These are phyloP conservation scores for Streptopelia turtur DNA, from an alignment of 2,797 vertebrate species.

Conservation along the genomic window DNA sequence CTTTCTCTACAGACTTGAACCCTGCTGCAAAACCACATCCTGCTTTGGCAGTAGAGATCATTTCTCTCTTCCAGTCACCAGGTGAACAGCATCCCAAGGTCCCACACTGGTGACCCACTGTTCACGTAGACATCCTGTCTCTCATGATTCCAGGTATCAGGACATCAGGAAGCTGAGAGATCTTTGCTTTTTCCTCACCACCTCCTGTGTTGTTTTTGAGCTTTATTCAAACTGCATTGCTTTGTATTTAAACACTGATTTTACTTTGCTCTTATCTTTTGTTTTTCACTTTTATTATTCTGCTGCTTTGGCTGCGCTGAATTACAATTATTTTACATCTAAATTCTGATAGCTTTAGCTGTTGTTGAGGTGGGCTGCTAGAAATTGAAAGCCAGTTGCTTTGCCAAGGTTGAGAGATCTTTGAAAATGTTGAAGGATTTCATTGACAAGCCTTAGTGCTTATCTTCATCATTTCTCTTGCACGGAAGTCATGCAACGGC, in stretches of 20 bases:
- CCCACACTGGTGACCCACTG: not conserved
- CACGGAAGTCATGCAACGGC: not conserved
- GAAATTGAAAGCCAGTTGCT: slow-evolving; percentile 12
- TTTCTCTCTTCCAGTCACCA: not conserved
- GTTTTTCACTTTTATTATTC: slow-evolving; percentile 1
- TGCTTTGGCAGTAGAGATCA: not conserved
- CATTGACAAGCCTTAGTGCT: not conserved
- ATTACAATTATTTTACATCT: not conserved
- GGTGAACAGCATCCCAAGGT: not conserved
- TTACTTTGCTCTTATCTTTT: not conserved
- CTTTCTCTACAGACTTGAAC: rapidly evolving
- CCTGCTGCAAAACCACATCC: not conserved
- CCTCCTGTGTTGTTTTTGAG: not conserved
- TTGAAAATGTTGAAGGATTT: slow-evolving; percentile 17
- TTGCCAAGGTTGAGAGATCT: slow-evolving; percentile 11
- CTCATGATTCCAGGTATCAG: not conserved
- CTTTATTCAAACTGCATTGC: not conserved
- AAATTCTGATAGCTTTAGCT: slow-evolving; percentile 6
- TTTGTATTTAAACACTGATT: not conserved
- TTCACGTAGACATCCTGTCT: not conserved
- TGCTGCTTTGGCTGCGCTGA: not conserved
- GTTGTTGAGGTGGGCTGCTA: not conserved
- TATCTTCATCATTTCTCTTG: not conserved
- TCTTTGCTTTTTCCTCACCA: not conserved
- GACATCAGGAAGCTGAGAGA: not conserved